These are phyloP conservation scores for Drosophila koepferae DNA, from an alignment of 2,888 invertebrate genomes.

Conservation along the genomic window DNA sequence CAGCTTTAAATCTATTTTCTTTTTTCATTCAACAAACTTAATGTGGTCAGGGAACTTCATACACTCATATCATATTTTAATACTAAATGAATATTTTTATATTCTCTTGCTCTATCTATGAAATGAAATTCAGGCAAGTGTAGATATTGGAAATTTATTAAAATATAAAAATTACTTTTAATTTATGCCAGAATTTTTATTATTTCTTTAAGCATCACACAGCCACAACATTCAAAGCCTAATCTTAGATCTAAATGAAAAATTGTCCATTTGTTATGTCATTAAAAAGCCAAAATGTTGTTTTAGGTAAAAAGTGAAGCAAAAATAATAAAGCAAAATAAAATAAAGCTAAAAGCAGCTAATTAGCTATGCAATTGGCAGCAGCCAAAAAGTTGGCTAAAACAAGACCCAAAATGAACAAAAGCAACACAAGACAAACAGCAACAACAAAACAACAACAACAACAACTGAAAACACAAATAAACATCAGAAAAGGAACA, in stretches of 20 bases:
- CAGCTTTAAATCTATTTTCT: no score
- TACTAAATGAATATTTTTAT: no score
- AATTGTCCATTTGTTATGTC: constrained; percentile 1
- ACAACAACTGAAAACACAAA: constrained; percentile 15
- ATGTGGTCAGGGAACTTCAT: no score
- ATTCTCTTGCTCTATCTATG: no score
- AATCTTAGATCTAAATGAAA: background rate
- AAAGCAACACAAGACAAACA: constrained; percentile 39
- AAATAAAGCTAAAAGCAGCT: constrained; percentile 20
- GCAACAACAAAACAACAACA: constrained; percentile 32
- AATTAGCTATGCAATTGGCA: constrained; percentile 50
- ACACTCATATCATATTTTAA: no score
- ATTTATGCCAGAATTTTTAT: background rate
- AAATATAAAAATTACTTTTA: no score
- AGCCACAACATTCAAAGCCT: background rate
- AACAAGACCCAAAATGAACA: constrained; percentile 41
- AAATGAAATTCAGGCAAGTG: no score
- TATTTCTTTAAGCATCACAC: background rate
- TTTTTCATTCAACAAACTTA: no score
- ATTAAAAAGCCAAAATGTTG: constrained; percentile 6
- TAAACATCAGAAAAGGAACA: constrained; percentile 26
- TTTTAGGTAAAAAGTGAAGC: background rate
- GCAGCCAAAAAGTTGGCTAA: constrained; percentile 36
- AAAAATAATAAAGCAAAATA: background rate
- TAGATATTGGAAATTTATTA: no score